phyloP scores from a whole-genome alignment of 2,888 invertebrate genomes.

The Branchipolynoe longqiensis region DNA sequence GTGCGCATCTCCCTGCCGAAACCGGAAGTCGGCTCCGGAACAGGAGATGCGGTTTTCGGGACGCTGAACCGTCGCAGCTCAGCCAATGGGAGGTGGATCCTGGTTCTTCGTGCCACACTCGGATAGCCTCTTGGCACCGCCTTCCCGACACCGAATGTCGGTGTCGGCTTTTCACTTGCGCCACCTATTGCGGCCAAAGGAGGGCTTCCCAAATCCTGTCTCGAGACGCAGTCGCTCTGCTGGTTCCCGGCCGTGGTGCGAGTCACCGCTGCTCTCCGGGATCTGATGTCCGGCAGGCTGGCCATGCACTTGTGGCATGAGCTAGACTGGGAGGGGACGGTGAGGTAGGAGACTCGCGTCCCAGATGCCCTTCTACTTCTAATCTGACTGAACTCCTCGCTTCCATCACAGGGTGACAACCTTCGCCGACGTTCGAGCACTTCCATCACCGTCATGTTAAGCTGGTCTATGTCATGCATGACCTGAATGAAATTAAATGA shows the following conservation, averaged over 20 bases:
- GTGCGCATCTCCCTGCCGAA: neutral
- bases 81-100: too few relatives aligned
- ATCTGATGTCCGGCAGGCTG: neutral
- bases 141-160: conserved; percentile 15
- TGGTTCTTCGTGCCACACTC: neutral
- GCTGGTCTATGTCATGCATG: too few relatives aligned
- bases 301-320: neutral
- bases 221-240: neutral
- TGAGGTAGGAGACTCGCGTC: neutral
- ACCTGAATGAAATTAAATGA: too few relatives aligned
- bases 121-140: conserved; percentile 8
- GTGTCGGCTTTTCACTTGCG: neutral
- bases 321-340: neutral
- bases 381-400: too few relatives aligned
- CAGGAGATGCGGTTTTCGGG: neutral
- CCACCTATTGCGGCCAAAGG: too few relatives aligned
- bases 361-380: too few relatives aligned
- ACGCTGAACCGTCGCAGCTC: neutral
- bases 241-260: neutral
- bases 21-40: neutral
- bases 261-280: neutral
- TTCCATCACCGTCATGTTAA: too few relatives aligned
- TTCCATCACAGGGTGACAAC: too few relatives aligned
- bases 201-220: neutral
- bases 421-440: too few relatives aligned